Conservation (phyloP, 2,888 invertebrate genomes). For the Sinentomon sp. region DNA sequence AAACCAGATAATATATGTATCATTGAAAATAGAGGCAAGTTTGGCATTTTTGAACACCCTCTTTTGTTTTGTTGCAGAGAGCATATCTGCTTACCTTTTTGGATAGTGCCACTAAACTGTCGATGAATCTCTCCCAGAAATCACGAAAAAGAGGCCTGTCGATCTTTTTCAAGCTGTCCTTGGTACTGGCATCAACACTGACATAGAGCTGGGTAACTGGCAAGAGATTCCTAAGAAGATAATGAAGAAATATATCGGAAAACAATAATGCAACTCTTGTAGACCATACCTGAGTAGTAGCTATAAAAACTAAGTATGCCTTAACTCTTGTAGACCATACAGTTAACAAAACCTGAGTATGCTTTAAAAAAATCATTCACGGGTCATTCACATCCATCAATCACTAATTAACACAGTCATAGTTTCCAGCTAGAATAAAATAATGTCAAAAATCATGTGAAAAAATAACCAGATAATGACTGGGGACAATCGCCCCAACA, state of each 20-base stretch:
- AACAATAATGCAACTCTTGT: background rate
- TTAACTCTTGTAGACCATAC: no score
- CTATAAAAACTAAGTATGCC: no score
- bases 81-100: slow-evolving; percentile 23
- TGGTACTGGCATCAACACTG: slow-evolving; percentile 29
- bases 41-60: no score
- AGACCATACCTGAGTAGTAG: background rate
- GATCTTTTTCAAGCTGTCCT: slow-evolving; percentile 28
- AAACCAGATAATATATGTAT: no score
- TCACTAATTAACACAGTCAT: background rate
- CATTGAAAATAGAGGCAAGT: no score
- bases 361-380: no score
- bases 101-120: slow-evolving; percentile 24
- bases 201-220: slow-evolving; percentile 31
- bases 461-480: no score
- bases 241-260: background rate
- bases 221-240: slow-evolving; percentile 16
- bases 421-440: background rate
- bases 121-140: slow-evolving; percentile 28
- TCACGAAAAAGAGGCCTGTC: slow-evolving; percentile 29
- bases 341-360: no score
- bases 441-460: no score
- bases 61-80: no score
- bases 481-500: no score
- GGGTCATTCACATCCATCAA: no score